phyloP scores from a whole-genome alignment of 2,797 vertebrate genomes.

The Thamnophis elegans region DNA sequence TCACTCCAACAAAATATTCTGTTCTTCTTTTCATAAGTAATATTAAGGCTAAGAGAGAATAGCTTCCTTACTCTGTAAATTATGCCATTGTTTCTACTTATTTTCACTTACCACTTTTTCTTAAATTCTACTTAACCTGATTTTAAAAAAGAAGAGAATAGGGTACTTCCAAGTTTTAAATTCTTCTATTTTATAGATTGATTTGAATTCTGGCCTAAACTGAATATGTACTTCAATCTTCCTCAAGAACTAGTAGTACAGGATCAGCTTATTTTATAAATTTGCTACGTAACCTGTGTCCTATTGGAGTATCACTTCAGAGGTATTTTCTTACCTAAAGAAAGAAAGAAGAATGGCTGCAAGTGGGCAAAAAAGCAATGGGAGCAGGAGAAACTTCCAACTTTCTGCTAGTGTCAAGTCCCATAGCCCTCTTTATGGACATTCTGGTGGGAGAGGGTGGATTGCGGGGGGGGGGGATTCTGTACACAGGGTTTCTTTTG shows the following conservation, averaged over 20 bases:
- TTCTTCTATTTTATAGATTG: not conserved
- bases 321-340: not conserved
- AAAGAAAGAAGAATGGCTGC: not conserved
- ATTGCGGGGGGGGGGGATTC: too few relatives aligned
- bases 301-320: not conserved
- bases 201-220: not conserved
- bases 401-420: not conserved
- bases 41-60: not conserved
- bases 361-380: not conserved
- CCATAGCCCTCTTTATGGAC: too few relatives aligned
- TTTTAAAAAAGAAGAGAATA: not conserved
- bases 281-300: not conserved
- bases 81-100: not conserved
- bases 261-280: not conserved
- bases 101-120: not conserved
- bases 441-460: too few relatives aligned
- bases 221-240: not conserved
- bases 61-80: not conserved
- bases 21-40: not conserved
- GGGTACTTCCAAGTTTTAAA: not conserved
- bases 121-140: not conserved
- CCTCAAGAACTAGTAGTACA: not conserved
- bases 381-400: not conserved
- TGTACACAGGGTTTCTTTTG: too few relatives aligned
- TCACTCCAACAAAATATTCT: conserved; percentile 6